Evolutionary conservation across 2,797 vertebrate species (phyloP), one percentile per base, ranked within the genome.

Genomic region (Poecilia gillii): DNA sequence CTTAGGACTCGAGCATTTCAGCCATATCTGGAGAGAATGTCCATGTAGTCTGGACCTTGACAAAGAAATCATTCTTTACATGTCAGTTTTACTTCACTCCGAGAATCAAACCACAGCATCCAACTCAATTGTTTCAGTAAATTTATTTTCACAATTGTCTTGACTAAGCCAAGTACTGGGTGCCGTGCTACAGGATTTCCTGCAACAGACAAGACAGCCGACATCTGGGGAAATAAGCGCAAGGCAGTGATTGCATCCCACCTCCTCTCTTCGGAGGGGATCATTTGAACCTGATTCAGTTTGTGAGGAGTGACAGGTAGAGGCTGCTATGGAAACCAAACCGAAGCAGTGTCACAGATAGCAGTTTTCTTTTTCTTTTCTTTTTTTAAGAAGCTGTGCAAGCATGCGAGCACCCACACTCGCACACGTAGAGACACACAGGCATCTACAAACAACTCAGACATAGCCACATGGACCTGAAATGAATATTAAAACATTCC

Each of bases 291-390:
- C 85, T 46, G 53, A 88, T 93, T 92, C 31, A 57, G 83, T 89
- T 91, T 89, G 89, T 75, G 83, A 90, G 84, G 86, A 90, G 87
- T 94, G 93, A 94, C 95, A 94, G 93, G 92, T 93, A 92, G 90
- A 88, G 14, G 94, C 91, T 95, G 93, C 94, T 85, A 95, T 96
- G 93, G 94, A 90, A 96, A 96, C 95, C 79, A 36, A 89, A 91
- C 81, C 83, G 92, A 94, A 90, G 88, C 84, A 77, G 79, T 86
- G 89, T 89, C 91, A 83, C 80, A 86, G 90, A 84, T 83, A 88
- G 86, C 83, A 82, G 62, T 1, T 86, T 78, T 18, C 33, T 36
- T 20, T 14, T 79, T 85, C 81, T 4, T 23, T 23, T 9, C 41
- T 59, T 59, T 59, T 31, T 31, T 31, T 71, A 85, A 79, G 85